Evolutionary conservation across 2,113 vertebrate genomes (phyloP).

Genomic region (Zapus hudsonius): DNA sequence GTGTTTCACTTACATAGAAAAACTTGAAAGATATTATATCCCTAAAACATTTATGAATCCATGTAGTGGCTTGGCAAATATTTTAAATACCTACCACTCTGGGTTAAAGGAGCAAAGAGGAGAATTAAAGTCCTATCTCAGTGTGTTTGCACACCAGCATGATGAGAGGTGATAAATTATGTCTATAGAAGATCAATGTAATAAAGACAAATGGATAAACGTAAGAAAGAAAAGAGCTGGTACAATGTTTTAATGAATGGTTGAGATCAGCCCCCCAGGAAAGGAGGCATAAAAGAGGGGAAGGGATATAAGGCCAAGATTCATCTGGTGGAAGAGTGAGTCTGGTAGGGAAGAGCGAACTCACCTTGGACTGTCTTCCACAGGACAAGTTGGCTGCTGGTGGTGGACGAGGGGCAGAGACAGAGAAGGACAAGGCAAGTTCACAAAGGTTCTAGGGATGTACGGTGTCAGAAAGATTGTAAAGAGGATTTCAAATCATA

Average conservation of each 20-base stretch:
- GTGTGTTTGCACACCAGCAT: background rate
- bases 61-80: background rate
- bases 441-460: background rate
- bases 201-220: background rate
- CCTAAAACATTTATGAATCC: background rate
- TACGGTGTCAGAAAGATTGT: background rate
- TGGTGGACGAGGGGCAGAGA: background rate
- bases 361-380: background rate
- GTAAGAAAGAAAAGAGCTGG: background rate
- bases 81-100: background rate
- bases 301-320: background rate
- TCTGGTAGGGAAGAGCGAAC: background rate
- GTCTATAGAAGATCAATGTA: background rate
- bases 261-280: background rate
- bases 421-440: rapidly evolving
- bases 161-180: background rate
- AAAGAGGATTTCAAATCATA: background rate
- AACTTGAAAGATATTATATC: background rate
- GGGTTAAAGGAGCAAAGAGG: background rate
- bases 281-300: background rate
- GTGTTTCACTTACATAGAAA: background rate
- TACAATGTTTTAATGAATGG: background rate
- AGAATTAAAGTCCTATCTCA: background rate
- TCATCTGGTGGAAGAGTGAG: background rate
- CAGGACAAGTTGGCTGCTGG: background rate